Percentiles rank a stretch among this genome's conserved stretches.
Conservation (phyloP, 2,797 vertebrate genomes). For the Gadopsis marmoratus region DNA sequence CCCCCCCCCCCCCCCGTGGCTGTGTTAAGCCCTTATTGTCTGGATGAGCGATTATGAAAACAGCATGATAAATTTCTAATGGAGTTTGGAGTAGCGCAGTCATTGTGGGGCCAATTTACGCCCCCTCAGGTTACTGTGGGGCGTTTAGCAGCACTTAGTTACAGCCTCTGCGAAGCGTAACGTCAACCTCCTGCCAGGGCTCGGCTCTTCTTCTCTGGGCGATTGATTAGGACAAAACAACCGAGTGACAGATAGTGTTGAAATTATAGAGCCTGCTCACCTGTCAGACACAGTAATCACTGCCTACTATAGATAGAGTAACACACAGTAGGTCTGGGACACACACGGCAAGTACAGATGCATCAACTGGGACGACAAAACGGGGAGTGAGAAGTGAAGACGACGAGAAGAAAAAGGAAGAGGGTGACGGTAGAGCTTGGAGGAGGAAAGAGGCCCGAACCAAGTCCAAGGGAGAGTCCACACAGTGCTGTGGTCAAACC, state of each 20-base stretch:
- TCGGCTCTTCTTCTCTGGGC: conserved; percentile 34
- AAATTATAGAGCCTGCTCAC: conserved; percentile 21
- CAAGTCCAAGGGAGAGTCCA: no score
- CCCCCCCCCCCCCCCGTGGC: conserved; percentile 44
- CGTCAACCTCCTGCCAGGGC: conserved; percentile 1
- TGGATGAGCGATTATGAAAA: conserved; percentile 66
- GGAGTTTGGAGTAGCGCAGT: conserved; percentile 43
- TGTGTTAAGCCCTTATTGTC: conserved; percentile 56
- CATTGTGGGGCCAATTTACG: conserved; percentile 53
- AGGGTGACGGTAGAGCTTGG: no score
- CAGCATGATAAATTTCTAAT: conserved; percentile 64
- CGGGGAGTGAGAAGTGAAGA: background rate
- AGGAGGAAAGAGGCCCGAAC: background rate
- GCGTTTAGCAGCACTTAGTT: conserved; percentile 57
- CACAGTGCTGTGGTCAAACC: no score
- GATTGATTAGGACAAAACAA: conserved; percentile 42
- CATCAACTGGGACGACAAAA: background rate
- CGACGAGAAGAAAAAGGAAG: no score
- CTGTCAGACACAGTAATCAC: conserved; percentile 21
- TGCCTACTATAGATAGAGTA: background rate
- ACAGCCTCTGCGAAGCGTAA: conserved; percentile 29
- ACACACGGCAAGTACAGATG: no score
- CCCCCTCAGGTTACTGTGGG: conserved; percentile 53
- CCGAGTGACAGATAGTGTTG: conserved; percentile 23
- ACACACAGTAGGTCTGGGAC: no score